Conservation (phyloP, 2,113 vertebrate species). For the Ahaetulla prasina region DNA sequence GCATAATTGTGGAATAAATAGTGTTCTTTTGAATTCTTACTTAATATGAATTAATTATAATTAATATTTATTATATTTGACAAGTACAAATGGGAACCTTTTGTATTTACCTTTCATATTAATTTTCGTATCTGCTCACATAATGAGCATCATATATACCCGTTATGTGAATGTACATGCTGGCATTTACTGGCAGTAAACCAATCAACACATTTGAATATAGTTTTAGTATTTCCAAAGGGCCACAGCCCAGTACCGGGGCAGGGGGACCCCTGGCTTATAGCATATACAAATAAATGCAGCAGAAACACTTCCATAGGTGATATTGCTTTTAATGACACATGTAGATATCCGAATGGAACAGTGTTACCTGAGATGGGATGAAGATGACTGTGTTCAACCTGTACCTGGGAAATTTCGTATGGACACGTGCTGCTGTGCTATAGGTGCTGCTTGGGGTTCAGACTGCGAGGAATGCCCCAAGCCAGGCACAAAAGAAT, state of each 20-base stretch:
- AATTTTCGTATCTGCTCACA: not conserved
- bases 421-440: conserved; percentile 75
- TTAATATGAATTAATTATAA: not conserved
- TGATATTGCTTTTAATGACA: not conserved
- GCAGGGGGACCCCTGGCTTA: not conserved
- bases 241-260: too few relatives aligned
- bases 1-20: not conserved
- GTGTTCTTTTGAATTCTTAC: not conserved
- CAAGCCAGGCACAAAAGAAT: conserved; percentile 54
- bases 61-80: not conserved
- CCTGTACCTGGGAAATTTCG: conserved; percentile 66
- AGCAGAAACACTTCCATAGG: not conserved
- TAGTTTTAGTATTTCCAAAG: not conserved
- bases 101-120: not conserved
- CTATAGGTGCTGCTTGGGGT: conserved; percentile 75
- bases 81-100: not conserved
- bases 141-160: not conserved
- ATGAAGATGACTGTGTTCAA: conserved; percentile 70
- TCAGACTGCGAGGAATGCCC: conserved; percentile 70
- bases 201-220: not conserved
- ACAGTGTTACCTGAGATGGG: conserved; percentile 72
- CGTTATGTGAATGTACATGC: rapidly evolving
- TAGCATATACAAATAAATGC: not conserved
- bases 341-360: conserved; percentile 70
- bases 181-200: rapidly evolving